These are phyloP conservation scores for Cheilosia soror DNA, from an alignment of 2,888 invertebrate genomes.

Conservation along the genomic window DNA sequence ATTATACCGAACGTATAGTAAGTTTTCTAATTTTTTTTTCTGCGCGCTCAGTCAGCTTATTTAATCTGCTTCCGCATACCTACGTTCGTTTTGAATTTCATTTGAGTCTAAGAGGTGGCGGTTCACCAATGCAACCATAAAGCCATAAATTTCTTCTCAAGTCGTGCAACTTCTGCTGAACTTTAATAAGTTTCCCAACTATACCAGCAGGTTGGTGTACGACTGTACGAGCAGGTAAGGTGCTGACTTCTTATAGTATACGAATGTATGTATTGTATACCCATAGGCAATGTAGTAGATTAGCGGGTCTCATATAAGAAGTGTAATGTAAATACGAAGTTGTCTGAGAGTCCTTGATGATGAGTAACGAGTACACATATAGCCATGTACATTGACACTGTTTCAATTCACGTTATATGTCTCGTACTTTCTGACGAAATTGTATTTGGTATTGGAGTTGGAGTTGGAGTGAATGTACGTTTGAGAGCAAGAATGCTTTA, in stretches of 20 bases:
- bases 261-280: too few species aligned
- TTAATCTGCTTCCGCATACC: conserved; percentile 20
- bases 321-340: conserved; percentile 1
- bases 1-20: background rate
- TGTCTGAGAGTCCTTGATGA: background rate
- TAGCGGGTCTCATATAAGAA: background rate
- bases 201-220: background rate
- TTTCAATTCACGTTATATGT: background rate
- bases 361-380: background rate
- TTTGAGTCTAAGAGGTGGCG: background rate
- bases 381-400: background rate
- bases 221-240: background rate
- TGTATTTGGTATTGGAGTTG: background rate
- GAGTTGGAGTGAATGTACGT: too few species aligned
- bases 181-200: conserved; percentile 40
- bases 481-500: too few species aligned
- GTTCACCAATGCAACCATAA: conserved; percentile 26
- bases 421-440: background rate
- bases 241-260: background rate
- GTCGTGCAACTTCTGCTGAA: conserved; percentile 40
- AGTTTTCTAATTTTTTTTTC: conserved; percentile 14
- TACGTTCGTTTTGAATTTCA: conserved; percentile 10
- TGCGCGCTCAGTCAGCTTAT: conserved; percentile 7
- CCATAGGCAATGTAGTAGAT: background rate
- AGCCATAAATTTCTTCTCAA: conserved; percentile 28